Percentiles rank a stretch among this genome's conserved stretches.
Evolutionary conservation across 2,888 invertebrate species (phyloP).

Genomic region (Amiota mariae): DNA sequence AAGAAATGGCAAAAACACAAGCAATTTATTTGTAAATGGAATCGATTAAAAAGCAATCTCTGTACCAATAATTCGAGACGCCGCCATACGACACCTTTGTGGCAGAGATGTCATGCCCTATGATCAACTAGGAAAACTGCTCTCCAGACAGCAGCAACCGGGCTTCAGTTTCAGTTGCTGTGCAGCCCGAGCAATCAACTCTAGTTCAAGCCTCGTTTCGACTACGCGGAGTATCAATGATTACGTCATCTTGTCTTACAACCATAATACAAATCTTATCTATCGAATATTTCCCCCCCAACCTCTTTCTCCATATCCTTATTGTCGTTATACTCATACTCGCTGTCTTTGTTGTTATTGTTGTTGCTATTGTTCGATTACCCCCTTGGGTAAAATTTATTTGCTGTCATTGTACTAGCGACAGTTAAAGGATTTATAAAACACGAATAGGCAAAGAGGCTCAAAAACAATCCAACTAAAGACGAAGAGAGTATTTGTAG

Average conservation of each 20-base stretch:
- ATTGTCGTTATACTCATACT: too few species aligned
- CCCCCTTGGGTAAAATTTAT: slow-evolving; percentile 73
- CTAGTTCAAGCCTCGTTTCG: not conserved
- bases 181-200: slow-evolving; percentile 4
- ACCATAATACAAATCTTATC: slow-evolving; percentile 54
- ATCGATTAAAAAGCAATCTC: slow-evolving; percentile 72
- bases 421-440: slow-evolving; percentile 70
- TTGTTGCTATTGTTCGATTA: slow-evolving; percentile 60
- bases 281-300: slow-evolving; percentile 65
- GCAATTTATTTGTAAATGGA: slow-evolving; percentile 74
- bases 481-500: not conserved
- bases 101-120: slow-evolving; percentile 62
- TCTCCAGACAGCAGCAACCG: not conserved
- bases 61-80: too few species aligned
- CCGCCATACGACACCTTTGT: slow-evolving; percentile 62
- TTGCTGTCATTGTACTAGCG: slow-evolving; percentile 67
- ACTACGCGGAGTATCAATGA: slow-evolving; percentile 45
- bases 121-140: slow-evolving; percentile 58
- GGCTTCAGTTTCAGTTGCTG: not conserved
- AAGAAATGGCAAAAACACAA: slow-evolving; percentile 60
- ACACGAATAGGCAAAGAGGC: slow-evolving; percentile 27
- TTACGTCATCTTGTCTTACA: slow-evolving; percentile 63
- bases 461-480: slow-evolving; percentile 28
- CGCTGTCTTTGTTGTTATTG: too few species aligned
- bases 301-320: too few species aligned